Evolutionary conservation across 1,140 invertebrate genomes (phyloP).

Genomic region (Wiebesia pumilae): DNA sequence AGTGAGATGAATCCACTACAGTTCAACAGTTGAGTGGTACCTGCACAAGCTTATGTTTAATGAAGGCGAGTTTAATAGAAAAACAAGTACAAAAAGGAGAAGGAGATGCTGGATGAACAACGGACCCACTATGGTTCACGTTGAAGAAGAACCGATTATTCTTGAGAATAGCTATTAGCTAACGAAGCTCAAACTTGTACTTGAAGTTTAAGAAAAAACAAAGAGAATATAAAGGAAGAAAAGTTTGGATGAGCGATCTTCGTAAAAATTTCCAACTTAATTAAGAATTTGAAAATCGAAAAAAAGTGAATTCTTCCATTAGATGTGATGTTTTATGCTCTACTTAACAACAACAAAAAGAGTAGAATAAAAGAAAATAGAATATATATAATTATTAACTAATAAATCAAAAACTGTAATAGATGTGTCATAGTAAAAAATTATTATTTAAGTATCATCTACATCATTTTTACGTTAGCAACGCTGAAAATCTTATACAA

Average conservation of each 20-base stretch:
- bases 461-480: too few relatives aligned
- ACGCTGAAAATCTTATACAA: too few relatives aligned
- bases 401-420: too few relatives aligned
- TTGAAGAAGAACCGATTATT: neutral
- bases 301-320: too few relatives aligned
- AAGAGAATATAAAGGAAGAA: neutral
- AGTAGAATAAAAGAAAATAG: too few relatives aligned
- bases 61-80: neutral
- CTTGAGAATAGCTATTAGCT: neutral
- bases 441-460: too few relatives aligned
- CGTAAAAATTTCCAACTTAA: neutral
- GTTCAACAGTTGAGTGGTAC: neutral
- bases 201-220: neutral
- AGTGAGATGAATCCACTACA: neutral
- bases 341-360: too few relatives aligned
- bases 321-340: too few relatives aligned
- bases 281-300: neutral
- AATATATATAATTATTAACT: too few relatives aligned
- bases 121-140: neutral
- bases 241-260: neutral
- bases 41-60: neutral
- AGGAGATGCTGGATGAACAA: neutral
- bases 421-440: too few relatives aligned
- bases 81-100: neutral
- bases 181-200: constrained; percentile 7